phyloP scores from a whole-genome alignment of 2,113 vertebrate genomes.

The Empidonax traillii region DNA sequence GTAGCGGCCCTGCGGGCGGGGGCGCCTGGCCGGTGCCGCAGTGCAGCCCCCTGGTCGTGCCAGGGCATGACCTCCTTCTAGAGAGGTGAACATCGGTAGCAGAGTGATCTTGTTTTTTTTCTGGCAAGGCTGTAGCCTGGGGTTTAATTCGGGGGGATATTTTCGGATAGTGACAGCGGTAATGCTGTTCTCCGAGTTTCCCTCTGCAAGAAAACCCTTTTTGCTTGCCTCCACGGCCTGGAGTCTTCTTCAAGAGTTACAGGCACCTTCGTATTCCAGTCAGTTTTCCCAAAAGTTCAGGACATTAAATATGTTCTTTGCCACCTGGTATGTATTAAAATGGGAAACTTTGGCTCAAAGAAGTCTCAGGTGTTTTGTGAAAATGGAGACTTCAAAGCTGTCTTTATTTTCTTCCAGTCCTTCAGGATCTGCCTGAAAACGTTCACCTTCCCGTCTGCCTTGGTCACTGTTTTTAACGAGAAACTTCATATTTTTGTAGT shows the following conservation, averaged over 20 bases:
- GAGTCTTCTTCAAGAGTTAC: background rate
- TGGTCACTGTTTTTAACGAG: background rate
- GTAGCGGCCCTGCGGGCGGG: background rate
- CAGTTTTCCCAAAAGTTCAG: background rate
- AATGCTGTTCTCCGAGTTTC: background rate
- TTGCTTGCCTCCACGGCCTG: background rate
- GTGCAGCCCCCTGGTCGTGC: background rate
- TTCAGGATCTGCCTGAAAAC: background rate
- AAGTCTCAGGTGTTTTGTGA: background rate
- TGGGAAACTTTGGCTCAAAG: background rate
- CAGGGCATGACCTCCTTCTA: accelerated
- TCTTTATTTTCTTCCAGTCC: background rate
- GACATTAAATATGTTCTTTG: background rate
- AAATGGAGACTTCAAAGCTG: background rate
- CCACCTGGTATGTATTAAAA: background rate
- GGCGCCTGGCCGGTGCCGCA: background rate
- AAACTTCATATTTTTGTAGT: background rate
- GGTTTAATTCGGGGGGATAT: accelerated
- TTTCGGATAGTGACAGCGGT: background rate
- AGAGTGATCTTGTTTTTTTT: background rate
- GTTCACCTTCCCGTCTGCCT: background rate
- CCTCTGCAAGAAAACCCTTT: background rate
- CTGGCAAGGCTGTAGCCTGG: background rate
- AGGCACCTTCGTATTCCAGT: background rate
- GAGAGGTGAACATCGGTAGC: accelerated